phyloP scores from a whole-genome alignment of 2,797 vertebrate genomes.

The Coilia nasus region DNA sequence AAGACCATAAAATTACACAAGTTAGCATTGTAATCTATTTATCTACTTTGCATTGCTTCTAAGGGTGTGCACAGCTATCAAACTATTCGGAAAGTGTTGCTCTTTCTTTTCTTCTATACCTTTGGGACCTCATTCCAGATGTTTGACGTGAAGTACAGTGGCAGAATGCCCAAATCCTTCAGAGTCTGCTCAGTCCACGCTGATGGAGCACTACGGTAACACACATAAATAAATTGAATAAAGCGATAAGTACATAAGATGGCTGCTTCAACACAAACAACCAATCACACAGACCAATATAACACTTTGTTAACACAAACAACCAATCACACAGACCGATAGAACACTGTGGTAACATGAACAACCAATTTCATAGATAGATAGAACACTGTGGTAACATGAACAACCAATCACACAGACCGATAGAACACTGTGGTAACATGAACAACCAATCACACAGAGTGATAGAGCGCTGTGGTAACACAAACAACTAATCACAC shows the following conservation, averaged over 20 bases:
- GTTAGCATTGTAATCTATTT: background rate
- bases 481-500: background rate
- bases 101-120: slow-evolving; percentile 48
- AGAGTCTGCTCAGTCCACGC: slow-evolving; percentile 66
- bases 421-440: background rate
- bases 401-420: background rate
- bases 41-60: no score
- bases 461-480: no score
- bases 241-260: no score
- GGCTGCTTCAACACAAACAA: no score
- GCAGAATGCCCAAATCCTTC: slow-evolving; percentile 58
- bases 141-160: slow-evolving; percentile 61
- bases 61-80: no score
- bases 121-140: slow-evolving; percentile 64
- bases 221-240: background rate
- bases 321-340: background rate
- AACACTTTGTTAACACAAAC: background rate
- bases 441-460: background rate
- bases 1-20: slow-evolving; percentile 26
- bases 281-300: no score
- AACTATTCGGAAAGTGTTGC: no score
- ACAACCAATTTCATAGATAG: background rate
- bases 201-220: slow-evolving; percentile 54
- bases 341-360: background rate
- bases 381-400: background rate